Evolutionary conservation across 2,797 vertebrate genomes (phyloP), one percentile per base, ranked within the genome.

Genomic region (Gastrophryne carolinensis): DNA sequence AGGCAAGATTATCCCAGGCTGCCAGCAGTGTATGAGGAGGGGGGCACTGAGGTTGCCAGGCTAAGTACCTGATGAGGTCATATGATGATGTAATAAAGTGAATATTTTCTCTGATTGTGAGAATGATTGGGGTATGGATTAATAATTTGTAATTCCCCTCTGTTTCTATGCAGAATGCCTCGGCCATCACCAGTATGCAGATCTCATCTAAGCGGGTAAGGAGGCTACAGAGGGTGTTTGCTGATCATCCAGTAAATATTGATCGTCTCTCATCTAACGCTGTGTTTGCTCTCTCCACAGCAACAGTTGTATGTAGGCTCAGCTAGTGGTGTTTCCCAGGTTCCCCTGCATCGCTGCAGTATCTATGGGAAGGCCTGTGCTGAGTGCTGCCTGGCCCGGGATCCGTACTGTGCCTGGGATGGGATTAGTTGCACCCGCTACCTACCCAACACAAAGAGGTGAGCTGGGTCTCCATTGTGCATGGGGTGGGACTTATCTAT

Each of bases 181-280:
- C 95, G 0, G 87, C 96, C 4, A 87, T 98, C 82, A 93, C 88
- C 79, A 93, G 94, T 86, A 94, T 99, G 91, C 95, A 99, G 84
- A 91, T 99, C 80, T 99, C 97, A 27, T 98, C 96, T 52, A 99
- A 99, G 80, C 88, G 97, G 88, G 97, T 98, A 90, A 88, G 91
- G 19, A 9, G 11, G 19, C 8, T 50, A 5, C 26, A 3, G 10
- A 19, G 8, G 2, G 17, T 53, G 15, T 49, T 11, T 62, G 15
- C 27, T 2, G 3, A 32, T 13, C 13, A 4, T 37, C 10, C 35
- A 23, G 3, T 4, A 10, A 32, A 17, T 70, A 7, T 69, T 49
- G 57, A 15, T 35, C 10, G 3, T 21, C 52, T 24, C 11, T 0
- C 12, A 10, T 21, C 35, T 61, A 10, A 39, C 70, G 1, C 23